Evolutionary conservation across 2,113 vertebrate genomes (phyloP).

Genomic region (Xyliphius kryptos): DNA sequence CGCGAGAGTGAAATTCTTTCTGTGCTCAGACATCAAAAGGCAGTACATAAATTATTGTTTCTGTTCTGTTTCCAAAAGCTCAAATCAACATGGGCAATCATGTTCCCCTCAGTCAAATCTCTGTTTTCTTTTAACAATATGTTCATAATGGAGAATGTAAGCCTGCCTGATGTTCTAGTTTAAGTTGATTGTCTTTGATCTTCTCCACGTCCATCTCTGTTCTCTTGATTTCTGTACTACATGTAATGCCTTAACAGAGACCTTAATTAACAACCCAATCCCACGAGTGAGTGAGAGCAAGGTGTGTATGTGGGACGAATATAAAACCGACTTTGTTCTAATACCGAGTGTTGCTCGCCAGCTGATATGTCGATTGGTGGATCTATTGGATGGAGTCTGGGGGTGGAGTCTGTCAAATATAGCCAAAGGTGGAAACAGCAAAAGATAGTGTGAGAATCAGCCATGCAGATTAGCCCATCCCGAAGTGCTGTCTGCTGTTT

Average conservation of each 20-base stretch:
- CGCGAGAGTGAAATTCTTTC: not conserved
- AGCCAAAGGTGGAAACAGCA: not conserved
- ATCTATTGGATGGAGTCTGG: slow-evolving; percentile 8
- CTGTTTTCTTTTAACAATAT: not conserved
- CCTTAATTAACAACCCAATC: slow-evolving; percentile 30
- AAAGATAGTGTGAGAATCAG: not conserved
- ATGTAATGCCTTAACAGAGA: slow-evolving; percentile 2
- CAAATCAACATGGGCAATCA: not conserved
- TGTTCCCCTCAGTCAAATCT: not conserved
- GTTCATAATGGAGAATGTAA: not conserved
- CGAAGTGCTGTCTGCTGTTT: slow-evolving; percentile 5
- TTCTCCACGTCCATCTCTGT: slow-evolving; percentile 10
- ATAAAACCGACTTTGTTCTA: slow-evolving; percentile 2
- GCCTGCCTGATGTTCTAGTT: slow-evolving; percentile 16
- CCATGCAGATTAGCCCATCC: not conserved
- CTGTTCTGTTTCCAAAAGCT: slow-evolving; percentile 1
- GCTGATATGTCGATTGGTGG: slow-evolving; percentile 27
- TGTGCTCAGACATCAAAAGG: slow-evolving; percentile 12
- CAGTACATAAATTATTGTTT: not conserved
- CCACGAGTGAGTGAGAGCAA: slow-evolving; percentile 14
- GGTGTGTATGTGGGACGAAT: slow-evolving; percentile 22
- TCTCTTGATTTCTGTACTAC: not conserved
- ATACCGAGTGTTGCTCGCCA: not conserved
- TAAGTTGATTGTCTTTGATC: slow-evolving; percentile 17
- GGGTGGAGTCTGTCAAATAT: not conserved